phyloP scores from a whole-genome alignment of 2,113 vertebrate species.

The Pionites leucogaster region DNA sequence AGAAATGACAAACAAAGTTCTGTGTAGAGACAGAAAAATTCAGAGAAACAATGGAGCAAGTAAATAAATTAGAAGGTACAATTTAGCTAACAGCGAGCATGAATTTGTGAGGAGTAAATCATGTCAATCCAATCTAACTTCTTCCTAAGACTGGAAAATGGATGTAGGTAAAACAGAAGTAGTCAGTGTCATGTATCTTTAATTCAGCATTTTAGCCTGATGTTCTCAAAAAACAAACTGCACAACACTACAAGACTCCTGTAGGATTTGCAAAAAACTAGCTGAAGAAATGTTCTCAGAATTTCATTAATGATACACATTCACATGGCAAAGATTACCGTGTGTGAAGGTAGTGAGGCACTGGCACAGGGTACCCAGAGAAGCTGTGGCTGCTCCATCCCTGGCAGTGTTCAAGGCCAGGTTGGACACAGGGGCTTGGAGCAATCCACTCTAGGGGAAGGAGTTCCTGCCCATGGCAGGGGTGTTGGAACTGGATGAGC shows the following conservation, averaged over 20 bases:
- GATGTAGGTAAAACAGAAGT: neutral
- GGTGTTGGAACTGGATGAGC: neutral
- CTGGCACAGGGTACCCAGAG: neutral
- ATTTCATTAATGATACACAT: neutral
- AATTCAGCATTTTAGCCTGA: neutral
- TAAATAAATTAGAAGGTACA: neutral
- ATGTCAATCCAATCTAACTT: neutral
- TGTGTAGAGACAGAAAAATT: neutral
- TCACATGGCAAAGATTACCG: neutral
- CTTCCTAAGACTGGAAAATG: neutral
- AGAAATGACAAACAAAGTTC: neutral
- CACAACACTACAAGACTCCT: neutral
- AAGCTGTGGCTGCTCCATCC: neutral
- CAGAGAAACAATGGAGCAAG: neutral
- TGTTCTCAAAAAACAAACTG: neutral
- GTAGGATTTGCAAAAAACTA: neutral
- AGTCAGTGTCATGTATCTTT: neutral
- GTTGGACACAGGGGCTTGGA: neutral
- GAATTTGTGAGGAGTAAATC: neutral
- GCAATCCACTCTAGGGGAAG: neutral
- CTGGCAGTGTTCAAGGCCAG: neutral
- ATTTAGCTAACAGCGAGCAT: neutral
- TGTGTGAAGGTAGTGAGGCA: neutral
- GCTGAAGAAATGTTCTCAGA: neutral
- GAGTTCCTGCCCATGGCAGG: neutral